phyloP scores from a whole-genome alignment of 2,797 vertebrate genomes.

The Kryptopterus vitreolus region DNA sequence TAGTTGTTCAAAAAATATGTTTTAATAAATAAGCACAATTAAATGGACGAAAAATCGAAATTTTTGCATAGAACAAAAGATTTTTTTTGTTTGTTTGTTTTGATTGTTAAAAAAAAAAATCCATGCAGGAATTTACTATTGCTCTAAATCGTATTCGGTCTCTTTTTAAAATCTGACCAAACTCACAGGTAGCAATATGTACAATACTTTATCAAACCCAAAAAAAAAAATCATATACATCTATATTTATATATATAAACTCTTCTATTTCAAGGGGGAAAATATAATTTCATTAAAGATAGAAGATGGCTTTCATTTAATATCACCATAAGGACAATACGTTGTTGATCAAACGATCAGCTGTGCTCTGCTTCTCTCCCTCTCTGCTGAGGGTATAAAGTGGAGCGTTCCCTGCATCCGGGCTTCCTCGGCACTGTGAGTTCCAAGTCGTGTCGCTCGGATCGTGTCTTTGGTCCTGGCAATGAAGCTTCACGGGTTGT shows the following conservation, averaged over 20 bases:
- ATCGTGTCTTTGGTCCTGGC: conserved; percentile 63
- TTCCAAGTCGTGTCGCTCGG: conserved; percentile 52
- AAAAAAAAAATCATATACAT: conserved; percentile 35
- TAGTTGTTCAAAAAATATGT: conserved; percentile 74
- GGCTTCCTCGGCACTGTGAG: conserved; percentile 20
- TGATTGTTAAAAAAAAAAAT: conserved; percentile 42
- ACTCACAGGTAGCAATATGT: conserved; percentile 68
- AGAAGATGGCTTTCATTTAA: conserved; percentile 60
- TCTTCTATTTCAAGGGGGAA: conserved; percentile 68
- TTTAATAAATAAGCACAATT: conserved; percentile 96
- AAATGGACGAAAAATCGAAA: conserved; percentile 75
- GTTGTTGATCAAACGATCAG: conserved; percentile 43
- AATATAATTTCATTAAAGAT: conserved; percentile 60
- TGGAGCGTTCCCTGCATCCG: conserved; percentile 14
- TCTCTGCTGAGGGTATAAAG: neutral
- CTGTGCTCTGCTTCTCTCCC: neutral
- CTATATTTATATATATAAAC: conserved; percentile 65
- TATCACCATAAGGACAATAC: conserved; percentile 56
- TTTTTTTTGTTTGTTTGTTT: neutral
- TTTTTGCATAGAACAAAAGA: conserved; percentile 49
- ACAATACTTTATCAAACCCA: conserved; percentile 65
- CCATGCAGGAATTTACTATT: conserved; percentile 70
- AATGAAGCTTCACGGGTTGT: conserved; percentile 75
- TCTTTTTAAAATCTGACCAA: conserved; percentile 68
- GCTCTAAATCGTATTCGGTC: conserved; percentile 77